phyloP scores from a whole-genome alignment of 2,113 vertebrate species.

The Gadus chalcogrammus region DNA sequence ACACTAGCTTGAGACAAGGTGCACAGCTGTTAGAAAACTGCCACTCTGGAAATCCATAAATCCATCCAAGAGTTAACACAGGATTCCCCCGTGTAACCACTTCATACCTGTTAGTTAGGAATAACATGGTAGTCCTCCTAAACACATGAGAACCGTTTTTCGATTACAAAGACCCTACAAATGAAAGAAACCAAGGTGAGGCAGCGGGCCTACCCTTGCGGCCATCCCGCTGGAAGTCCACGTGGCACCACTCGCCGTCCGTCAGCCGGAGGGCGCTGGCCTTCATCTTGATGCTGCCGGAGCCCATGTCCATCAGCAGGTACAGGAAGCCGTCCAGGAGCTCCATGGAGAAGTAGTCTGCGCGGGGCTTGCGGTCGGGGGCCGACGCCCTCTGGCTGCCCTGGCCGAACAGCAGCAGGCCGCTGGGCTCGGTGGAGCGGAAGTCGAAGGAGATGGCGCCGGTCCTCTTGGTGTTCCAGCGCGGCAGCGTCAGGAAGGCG shows the following conservation, averaged over 20 bases:
- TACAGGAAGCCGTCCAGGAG: constrained; percentile 86
- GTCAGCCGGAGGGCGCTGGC: constrained; percentile 84
- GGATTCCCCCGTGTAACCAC: too few relatives aligned
- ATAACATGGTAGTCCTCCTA: neutral
- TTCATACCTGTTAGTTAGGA: too few relatives aligned
- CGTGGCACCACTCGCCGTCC: constrained; percentile 90
- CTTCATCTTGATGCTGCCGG: constrained; percentile 85
- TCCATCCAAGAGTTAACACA: too few relatives aligned
- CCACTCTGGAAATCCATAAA: too few relatives aligned
- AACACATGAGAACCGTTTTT: too few relatives aligned
- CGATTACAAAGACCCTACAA: too few relatives aligned
- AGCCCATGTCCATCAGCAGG: constrained; percentile 92
- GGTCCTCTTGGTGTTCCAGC: constrained; percentile 83
- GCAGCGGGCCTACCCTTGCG: constrained; percentile 75
- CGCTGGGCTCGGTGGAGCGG: constrained; percentile 85
- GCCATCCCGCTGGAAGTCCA: constrained; percentile 90
- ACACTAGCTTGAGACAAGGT: too few relatives aligned
- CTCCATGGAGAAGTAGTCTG: constrained; percentile 88
- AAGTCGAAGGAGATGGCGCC: constrained; percentile 92
- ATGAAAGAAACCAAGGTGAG: constrained; percentile 1
- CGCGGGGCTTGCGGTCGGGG: constrained; percentile 71
- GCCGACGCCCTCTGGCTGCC: constrained; percentile 70
- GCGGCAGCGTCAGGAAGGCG: constrained; percentile 81
- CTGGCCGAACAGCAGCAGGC: constrained; percentile 86
- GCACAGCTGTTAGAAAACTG: too few relatives aligned